Percentiles rank a stretch among this genome's conserved stretches.
Evolutionary conservation across 1,140 invertebrate genomes (phyloP).

Genomic region (Drosophila baimaii): DNA sequence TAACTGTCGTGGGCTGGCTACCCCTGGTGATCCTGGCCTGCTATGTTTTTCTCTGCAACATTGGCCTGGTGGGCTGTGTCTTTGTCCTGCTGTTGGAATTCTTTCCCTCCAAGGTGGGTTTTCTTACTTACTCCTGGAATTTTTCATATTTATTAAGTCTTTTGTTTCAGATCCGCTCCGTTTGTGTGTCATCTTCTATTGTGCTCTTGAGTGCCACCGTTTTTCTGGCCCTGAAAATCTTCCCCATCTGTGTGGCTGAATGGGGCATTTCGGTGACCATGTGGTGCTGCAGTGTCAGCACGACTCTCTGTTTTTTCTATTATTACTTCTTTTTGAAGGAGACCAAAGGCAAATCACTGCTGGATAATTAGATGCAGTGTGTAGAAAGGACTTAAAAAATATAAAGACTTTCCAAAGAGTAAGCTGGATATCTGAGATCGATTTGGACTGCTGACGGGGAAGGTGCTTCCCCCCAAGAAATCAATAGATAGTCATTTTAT

Average conservation of each 20-base stretch:
- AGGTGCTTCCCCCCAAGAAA: background rate
- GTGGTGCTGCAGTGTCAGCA: constrained; percentile 48
- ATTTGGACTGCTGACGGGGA: too few relatives aligned
- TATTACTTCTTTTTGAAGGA: constrained; percentile 50
- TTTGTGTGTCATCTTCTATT: constrained; percentile 41
- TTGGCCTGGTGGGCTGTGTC: constrained; percentile 66
- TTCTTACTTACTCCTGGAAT: rapidly evolving
- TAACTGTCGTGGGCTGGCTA: constrained; percentile 57
- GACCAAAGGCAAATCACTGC: constrained; percentile 71
- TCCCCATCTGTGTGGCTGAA: constrained; percentile 58
- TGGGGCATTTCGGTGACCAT: constrained; percentile 57
- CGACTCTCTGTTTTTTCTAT: constrained; percentile 42
- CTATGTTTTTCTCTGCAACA: constrained; percentile 63
- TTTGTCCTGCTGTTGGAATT: constrained; percentile 73
- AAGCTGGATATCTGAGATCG: background rate
- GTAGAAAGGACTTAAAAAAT: background rate
- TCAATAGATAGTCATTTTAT: too few relatives aligned
- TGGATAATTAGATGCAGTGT: constrained; percentile 21
- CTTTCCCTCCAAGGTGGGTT: constrained; percentile 62
- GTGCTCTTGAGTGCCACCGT: constrained; percentile 52
- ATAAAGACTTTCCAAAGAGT: too few relatives aligned
- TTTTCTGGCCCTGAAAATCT: constrained; percentile 64
- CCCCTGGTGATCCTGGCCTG: constrained; percentile 60
- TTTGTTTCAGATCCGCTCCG: constrained; percentile 62
- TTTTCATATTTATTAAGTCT: background rate